These are phyloP conservation scores for Ganaspis brasiliensis DNA, from an alignment of 2,888 invertebrate species.

Conservation along the genomic window DNA sequence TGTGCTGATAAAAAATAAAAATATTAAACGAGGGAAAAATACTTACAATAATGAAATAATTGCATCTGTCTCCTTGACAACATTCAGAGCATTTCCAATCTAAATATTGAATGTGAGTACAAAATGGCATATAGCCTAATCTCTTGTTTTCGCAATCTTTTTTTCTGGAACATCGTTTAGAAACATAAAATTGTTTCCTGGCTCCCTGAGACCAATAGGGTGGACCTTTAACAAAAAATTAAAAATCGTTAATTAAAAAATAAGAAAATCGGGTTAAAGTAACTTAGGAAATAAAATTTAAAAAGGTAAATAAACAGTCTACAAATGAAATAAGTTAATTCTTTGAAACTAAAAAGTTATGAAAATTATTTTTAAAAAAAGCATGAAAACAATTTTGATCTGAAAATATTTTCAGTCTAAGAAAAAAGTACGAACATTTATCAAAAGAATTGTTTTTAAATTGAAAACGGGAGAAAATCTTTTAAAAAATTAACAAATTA, in stretches of 20 bases:
- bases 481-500: no score
- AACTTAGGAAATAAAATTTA: no score
- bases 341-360: no score
- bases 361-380: no score
- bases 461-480: no score
- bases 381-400: no score
- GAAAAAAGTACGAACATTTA: no score
- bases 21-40: conserved; percentile 14
- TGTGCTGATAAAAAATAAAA: neutral
- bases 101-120: conserved; percentile 96
- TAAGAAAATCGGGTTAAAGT: conserved; percentile 18
- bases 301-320: no score
- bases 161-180: conserved; percentile 93
- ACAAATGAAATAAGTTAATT: no score
- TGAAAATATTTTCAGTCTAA: no score
- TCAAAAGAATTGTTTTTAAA: no score
- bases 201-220: conserved; percentile 97
- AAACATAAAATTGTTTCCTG: conserved; percentile 95
- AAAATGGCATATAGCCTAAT: conserved; percentile 87
- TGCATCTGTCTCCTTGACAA: conserved; percentile 97
- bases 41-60: conserved; percentile 97
- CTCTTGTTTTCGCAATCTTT: conserved; percentile 89
- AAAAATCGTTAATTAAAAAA: no score
- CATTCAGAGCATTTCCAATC: conserved; percentile 99
- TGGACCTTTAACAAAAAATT: conserved; percentile 82